Percentiles rank a stretch among this genome's conserved stretches.
Evolutionary conservation across 2,888 invertebrate species (phyloP).

Genomic region (Cinara cedri): DNA sequence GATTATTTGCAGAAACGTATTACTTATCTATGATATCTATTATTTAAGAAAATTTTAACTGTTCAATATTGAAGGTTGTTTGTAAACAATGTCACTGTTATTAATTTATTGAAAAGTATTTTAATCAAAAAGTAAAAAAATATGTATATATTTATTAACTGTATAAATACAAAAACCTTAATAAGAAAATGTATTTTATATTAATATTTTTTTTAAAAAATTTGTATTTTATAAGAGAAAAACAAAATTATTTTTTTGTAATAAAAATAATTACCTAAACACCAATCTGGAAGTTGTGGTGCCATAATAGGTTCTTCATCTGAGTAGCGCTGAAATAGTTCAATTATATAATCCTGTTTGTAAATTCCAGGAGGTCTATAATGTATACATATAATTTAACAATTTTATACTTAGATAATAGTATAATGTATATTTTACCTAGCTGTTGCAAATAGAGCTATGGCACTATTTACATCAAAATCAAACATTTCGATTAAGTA

Average conservation of each 20-base stretch:
- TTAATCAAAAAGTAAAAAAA: too few species aligned
- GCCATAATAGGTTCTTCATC: constrained; percentile 63
- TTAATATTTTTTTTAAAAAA: too few species aligned
- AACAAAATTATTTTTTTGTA: not conserved
- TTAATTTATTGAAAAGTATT: too few species aligned
- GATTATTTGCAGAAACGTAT: too few species aligned
- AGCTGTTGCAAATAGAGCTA: constrained; percentile 76
- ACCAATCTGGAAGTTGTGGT: constrained; percentile 87
- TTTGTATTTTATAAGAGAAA: too few species aligned
- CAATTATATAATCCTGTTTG: constrained; percentile 91
- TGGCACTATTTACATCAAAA: constrained; percentile 83
- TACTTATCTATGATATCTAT: too few species aligned
- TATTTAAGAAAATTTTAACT: too few species aligned
- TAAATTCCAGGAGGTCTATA: constrained; percentile 92
- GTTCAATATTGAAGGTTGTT: too few species aligned
- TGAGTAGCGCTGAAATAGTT: constrained; percentile 77
- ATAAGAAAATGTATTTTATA: too few species aligned
- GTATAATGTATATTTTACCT: constrained; percentile 64
- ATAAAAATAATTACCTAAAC: constrained; percentile 66
- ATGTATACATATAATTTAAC: constrained; percentile 45
- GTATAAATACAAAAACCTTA: too few species aligned
- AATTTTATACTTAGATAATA: constrained; percentile 23
- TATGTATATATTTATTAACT: too few species aligned
- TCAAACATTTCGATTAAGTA: constrained; percentile 86
- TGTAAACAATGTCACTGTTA: too few species aligned